These are phyloP conservation scores for Amblyopsis rosae DNA, from an alignment of 2,113 vertebrate species.

Conservation along the genomic window DNA sequence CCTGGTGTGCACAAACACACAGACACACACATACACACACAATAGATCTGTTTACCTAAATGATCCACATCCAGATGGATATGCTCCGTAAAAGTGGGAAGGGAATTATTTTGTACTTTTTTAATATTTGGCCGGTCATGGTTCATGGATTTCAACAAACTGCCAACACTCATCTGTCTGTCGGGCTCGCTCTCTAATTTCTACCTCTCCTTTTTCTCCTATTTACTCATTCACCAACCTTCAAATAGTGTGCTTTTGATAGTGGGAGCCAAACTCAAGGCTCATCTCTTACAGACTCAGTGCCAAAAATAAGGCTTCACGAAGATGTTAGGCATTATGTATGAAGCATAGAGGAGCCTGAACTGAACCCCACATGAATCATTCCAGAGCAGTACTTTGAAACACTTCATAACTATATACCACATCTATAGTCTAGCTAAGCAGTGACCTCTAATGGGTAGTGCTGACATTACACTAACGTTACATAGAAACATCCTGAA, in stretches of 20 bases:
- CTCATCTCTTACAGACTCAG: neutral
- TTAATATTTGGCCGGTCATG: neutral
- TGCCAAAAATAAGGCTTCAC: neutral
- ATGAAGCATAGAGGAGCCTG: neutral
- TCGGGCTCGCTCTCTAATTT: neutral
- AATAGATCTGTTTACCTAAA: slow-evolving; percentile 45
- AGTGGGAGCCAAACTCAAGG: neutral
- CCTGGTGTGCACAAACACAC: slow-evolving; percentile 22
- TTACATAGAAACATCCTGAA: neutral
- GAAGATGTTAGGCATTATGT: neutral
- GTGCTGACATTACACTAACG: neutral
- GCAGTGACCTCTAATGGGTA: slow-evolving; percentile 66
- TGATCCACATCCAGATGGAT: slow-evolving; percentile 35
- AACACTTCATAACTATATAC: neutral
- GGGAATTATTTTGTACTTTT: slow-evolving; percentile 4
- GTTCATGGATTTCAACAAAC: slow-evolving; percentile 1
- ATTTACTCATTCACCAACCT: neutral
- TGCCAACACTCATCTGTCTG: neutral
- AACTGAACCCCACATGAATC: neutral
- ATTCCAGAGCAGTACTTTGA: neutral
- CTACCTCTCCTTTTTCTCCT: neutral
- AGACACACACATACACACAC: slow-evolving; percentile 1
- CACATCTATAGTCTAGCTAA: neutral
- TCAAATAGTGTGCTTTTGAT: neutral
- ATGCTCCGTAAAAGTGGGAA: slow-evolving; percentile 12